These are phyloP conservation scores for Mimas tiliae DNA, from an alignment of 2,888 invertebrate species.

Conservation along the genomic window DNA sequence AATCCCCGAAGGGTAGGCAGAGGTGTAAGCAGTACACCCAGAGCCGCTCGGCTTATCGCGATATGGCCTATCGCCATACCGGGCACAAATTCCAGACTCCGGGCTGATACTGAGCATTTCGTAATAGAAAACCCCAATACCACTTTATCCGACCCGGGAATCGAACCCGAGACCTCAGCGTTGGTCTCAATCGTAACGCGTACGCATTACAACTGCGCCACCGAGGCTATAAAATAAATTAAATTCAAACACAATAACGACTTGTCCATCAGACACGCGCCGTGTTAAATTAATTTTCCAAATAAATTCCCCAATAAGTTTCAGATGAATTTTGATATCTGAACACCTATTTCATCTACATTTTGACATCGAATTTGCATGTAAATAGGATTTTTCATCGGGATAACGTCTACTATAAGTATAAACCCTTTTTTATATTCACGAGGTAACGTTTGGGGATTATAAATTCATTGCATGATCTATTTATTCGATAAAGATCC, in stretches of 20 bases:
- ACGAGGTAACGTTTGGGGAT: background rate
- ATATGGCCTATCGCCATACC: no score
- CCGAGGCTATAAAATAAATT: no score
- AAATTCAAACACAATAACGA: slow-evolving; percentile 3
- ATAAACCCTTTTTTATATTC: slow-evolving; percentile 8
- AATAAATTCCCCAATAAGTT: slow-evolving; percentile 18
- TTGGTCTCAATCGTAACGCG: no score
- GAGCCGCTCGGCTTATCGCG: no score
- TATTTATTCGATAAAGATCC: background rate
- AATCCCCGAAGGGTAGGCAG: no score
- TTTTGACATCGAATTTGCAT: slow-evolving; percentile 14
- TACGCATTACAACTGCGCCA: no score
- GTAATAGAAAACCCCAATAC: no score
- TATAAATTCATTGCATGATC: background rate
- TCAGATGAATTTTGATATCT: slow-evolving; percentile 20
- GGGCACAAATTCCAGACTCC: no score
- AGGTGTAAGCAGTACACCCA: no score
- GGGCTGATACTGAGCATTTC: no score
- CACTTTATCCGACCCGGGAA: no score
- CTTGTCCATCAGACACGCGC: slow-evolving; percentile 1
- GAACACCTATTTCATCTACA: slow-evolving; percentile 7
- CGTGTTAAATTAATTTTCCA: background rate
- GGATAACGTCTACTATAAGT: slow-evolving; percentile 8
- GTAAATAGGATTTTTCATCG: slow-evolving; percentile 18
- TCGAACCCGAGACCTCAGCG: no score